Evolutionary conservation across 2,797 vertebrate species (phyloP), one percentile per base, ranked within the genome.

Genomic region (Pseudomugil gertrudae): DNA sequence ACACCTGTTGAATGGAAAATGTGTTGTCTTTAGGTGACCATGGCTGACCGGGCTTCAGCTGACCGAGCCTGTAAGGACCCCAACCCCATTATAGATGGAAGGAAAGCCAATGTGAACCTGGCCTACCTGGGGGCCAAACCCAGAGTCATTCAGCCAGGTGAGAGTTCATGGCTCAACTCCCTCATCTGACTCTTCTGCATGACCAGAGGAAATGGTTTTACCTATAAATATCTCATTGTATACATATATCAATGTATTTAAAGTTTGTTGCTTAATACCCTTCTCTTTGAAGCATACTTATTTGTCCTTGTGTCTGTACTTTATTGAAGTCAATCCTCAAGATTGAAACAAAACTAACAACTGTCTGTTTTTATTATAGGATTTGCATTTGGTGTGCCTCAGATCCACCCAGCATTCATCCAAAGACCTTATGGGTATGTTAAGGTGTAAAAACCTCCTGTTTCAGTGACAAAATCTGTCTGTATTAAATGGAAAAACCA

Each of bases 361-460:
- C 23, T 9, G 1, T 80, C 30, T 74, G 15, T 71, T 78, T 79
- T 79, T 54, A 73, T 92, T 90, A 73, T 83, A 99, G 97, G 97
- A 74, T 99, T 97, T 95, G 95, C 97, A 82, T 98, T 98, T 84
- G 96, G 97, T 47, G 92, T 99, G 72, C 96, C 97, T 80, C 97
- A 98, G 73, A 96, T 99, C 89, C 97, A 98, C 85, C 96, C 97
- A 15, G 96, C 97, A n/a, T 97, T 98, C 89, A 97, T 99, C 91
- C 97, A 98, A 81, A 95, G 97, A 91, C 96, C 96, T 84, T 98
- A 98, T 56, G 97, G 97, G 97, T 99, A 96, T 92, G 96, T 96
- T 15, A 43, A 24, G 64, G 77, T 51, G 55, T 26, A 66, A 8
- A 72, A 47, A 5, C 29, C n/a, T 15, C 1, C 27, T 9, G 17